These are phyloP conservation scores for Spea hammondii DNA, from an alignment of 2,797 vertebrate species.

Conservation along the genomic window DNA sequence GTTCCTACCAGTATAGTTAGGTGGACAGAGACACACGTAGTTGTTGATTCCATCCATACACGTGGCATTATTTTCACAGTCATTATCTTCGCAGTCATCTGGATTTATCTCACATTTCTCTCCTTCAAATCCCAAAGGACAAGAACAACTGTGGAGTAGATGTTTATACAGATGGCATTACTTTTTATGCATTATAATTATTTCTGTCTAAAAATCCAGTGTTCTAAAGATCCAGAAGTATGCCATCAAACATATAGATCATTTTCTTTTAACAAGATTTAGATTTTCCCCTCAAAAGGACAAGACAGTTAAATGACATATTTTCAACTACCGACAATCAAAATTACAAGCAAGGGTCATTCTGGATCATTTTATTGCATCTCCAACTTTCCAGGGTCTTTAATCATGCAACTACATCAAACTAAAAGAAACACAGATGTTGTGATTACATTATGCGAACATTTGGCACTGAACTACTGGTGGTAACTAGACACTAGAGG, in stretches of 20 bases:
- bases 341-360: background rate
- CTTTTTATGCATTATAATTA: background rate
- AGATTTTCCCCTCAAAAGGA: background rate
- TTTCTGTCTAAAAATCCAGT: background rate
- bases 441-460: background rate
- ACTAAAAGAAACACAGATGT: background rate
- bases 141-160: constrained; percentile 77
- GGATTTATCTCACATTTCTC: constrained; percentile 87
- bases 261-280: background rate
- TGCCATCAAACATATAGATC: background rate
- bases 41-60: constrained; percentile 95
- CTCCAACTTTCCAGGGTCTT: background rate
- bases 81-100: constrained; percentile 95
- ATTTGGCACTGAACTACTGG: background rate
- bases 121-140: constrained; percentile 87
- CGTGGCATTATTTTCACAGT: constrained; percentile 96
- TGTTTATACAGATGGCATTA: background rate
- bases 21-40: constrained; percentile 88
- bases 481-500: too few relatives aligned
- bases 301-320: background rate
- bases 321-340: too few relatives aligned
- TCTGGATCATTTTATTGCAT: background rate
- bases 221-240: background rate
- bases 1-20: constrained; percentile 82
- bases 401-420: background rate